phyloP scores from a whole-genome alignment of 2,888 invertebrate genomes.

The Salpingus planirostris region DNA sequence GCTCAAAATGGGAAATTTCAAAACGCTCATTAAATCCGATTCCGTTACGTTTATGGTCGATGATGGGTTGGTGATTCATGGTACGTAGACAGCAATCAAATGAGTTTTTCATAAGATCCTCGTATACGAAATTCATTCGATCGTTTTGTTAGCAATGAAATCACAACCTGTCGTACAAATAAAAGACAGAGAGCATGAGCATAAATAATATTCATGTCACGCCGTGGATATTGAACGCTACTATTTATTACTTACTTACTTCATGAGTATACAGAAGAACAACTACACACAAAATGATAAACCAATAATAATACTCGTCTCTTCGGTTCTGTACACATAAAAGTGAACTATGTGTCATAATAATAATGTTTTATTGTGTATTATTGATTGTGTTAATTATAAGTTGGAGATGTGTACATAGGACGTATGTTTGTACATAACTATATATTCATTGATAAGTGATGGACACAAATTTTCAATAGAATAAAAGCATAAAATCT shows the following conservation, averaged over 20 bases:
- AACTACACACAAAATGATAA: too few species aligned
- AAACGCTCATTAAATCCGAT: constrained; percentile 15
- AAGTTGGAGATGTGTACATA: constrained; percentile 42
- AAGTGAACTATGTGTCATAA: constrained; percentile 29
- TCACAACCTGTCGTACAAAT: constrained; percentile 9
- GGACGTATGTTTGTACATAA: constrained; percentile 47
- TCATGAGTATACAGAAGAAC: too few species aligned
- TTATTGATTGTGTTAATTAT: constrained; percentile 29
- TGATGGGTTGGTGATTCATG: too few species aligned
- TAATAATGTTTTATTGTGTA: constrained; percentile 26
- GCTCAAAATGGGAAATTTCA: constrained; percentile 17
- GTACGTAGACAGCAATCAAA: too few species aligned
- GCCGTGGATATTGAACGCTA: too few species aligned
- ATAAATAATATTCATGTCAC: constrained; percentile 23
- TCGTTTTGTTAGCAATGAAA: constrained; percentile 14
- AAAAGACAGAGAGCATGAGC: constrained; percentile 20
- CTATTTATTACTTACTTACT: too few species aligned
- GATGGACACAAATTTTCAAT: constrained; percentile 42
- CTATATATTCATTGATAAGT: constrained; percentile 41
- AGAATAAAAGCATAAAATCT: constrained; percentile 39
- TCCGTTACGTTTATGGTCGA: too few species aligned
- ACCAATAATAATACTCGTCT: too few species aligned
- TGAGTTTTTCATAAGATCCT: too few species aligned
- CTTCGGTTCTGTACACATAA: constrained; percentile 21
- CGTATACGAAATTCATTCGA: too few species aligned